Evolutionary conservation across 2,888 invertebrate species (phyloP).

Genomic region (Mythimna pallens): DNA sequence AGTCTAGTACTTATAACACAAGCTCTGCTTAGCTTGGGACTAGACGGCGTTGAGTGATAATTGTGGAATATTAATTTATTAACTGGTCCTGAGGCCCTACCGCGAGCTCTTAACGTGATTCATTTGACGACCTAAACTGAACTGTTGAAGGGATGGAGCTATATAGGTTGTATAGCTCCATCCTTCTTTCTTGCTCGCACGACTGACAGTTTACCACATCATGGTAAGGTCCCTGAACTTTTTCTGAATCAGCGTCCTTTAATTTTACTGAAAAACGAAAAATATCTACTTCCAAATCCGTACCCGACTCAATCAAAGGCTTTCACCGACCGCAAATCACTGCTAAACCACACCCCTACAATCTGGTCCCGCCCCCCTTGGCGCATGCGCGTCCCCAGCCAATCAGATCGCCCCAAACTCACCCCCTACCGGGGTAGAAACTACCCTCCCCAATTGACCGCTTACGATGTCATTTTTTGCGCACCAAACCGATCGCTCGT

Average conservation of each 20-base stretch:
- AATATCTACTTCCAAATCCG: constrained; percentile 62
- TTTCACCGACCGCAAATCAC: constrained; percentile 88
- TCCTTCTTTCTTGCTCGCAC: too few relatives aligned
- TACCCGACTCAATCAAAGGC: constrained; percentile 87
- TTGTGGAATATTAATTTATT: too few relatives aligned
- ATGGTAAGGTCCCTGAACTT: neutral
- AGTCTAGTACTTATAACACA: too few relatives aligned
- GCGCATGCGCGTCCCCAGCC: constrained; percentile 83
- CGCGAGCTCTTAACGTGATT: too few relatives aligned
- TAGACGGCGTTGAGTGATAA: too few relatives aligned
- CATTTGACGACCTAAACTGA: too few relatives aligned
- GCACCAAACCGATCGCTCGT: constrained; percentile 83
- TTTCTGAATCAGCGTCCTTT: neutral
- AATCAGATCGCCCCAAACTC: constrained; percentile 72
- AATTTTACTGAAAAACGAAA: neutral
- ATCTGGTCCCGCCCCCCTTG: constrained; percentile 80
- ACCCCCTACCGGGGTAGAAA: constrained; percentile 75
- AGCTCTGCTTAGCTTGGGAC: too few relatives aligned
- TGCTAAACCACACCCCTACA: constrained; percentile 86
- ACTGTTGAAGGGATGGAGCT: too few relatives aligned
- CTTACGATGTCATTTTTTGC: constrained; percentile 88
- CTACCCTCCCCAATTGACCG: constrained; percentile 85
- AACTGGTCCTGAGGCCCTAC: too few relatives aligned
- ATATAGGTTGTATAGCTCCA: too few relatives aligned
- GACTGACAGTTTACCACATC: too few relatives aligned